Evolutionary conservation across 35 echinoderm and acorn worm species (phyloP).

Genomic region (Anneissia japonica): DNA sequence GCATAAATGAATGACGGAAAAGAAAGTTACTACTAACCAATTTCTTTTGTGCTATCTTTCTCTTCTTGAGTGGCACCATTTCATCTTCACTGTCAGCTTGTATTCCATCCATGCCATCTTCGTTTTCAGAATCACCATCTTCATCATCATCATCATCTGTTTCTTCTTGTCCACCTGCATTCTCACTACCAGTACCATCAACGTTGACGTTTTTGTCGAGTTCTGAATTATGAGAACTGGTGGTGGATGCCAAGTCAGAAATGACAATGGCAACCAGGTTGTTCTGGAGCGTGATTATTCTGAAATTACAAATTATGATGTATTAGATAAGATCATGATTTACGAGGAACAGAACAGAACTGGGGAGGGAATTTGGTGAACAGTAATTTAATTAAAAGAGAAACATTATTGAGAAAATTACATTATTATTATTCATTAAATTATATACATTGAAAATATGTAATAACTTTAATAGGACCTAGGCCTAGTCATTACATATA

Average conservation of each 20-base stretch:
- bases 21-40: slow-evolving; percentile 15
- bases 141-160: slow-evolving; percentile 22
- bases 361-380: no score
- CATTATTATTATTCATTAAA: no score
- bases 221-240: background rate
- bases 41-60: slow-evolving; percentile 13
- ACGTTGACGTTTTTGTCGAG: background rate
- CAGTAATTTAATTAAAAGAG: no score
- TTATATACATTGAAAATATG: no score
- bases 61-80: slow-evolving; percentile 17
- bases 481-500: no score
- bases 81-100: slow-evolving; percentile 26
- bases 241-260: background rate
- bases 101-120: background rate
- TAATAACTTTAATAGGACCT: no score
- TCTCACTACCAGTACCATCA: slow-evolving; percentile 2
- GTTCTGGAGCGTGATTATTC: background rate
- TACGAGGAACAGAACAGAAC: background rate
- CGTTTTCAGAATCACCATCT: background rate
- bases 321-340: background rate
- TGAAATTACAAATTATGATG: background rate
- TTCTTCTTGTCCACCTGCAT: slow-evolving; percentile 3
- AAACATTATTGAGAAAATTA: no score
- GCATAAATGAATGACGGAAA: background rate
- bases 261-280: background rate